A percentile compares a stretch with the other conserved stretches of the same genome.
These are phyloP conservation scores for Ginglymostoma cirratum DNA, from an alignment of 2,113 vertebrate species.

Conservation along the genomic window DNA sequence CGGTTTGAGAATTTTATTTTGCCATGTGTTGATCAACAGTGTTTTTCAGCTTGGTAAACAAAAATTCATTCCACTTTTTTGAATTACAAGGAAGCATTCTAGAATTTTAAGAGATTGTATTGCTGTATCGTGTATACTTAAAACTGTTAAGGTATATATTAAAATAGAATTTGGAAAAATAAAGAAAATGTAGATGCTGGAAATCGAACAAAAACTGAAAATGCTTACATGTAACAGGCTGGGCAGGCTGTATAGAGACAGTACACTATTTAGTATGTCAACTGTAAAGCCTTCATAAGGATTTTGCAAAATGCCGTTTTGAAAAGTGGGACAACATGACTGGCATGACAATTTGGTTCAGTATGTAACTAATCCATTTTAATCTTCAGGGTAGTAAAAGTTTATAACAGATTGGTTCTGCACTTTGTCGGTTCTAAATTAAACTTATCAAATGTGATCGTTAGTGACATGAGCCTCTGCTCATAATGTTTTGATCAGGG, in stretches of 20 bases:
- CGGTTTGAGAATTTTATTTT: neutral
- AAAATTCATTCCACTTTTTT: neutral
- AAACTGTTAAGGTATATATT: neutral
- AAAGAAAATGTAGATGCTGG: neutral
- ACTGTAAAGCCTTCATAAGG: neutral
- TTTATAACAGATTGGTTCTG: constrained; percentile 5
- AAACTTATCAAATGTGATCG: neutral
- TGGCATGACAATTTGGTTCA: neutral
- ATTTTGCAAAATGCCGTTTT: constrained; percentile 5
- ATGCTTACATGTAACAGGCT: neutral
- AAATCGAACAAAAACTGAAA: neutral
- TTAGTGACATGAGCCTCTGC: neutral
- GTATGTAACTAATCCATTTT: neutral
- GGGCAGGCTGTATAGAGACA: neutral
- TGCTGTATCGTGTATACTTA: neutral
- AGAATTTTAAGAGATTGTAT: too few relatives aligned
- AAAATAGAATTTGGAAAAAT: neutral
- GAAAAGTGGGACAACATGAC: neutral
- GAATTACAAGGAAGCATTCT: neutral
- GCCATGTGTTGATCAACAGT: neutral
- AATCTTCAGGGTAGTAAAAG: neutral
- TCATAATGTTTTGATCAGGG: neutral
- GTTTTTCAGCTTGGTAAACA: neutral
- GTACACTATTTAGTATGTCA: neutral
- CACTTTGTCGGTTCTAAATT: neutral